phyloP scores from a whole-genome alignment of 2,113 vertebrate species.

The Lagopus leucura region DNA sequence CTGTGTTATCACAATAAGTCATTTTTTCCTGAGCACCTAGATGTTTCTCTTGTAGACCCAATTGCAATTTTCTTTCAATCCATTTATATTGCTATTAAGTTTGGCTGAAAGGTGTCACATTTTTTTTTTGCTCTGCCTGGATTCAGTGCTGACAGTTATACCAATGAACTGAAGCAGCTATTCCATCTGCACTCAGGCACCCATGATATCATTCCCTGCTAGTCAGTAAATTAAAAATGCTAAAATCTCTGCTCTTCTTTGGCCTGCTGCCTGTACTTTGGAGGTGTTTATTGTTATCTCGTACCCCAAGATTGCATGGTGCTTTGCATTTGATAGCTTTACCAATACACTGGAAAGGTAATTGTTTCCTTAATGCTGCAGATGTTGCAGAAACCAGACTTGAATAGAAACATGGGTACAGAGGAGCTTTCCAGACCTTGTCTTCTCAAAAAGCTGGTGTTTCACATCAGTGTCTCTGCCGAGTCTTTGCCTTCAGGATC shows the following conservation, averaged over 20 bases:
- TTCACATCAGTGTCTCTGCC: not conserved
- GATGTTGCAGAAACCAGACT: not conserved
- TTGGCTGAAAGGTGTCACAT: constrained; percentile 46
- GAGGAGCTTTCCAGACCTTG: not conserved
- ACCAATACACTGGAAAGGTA: not conserved
- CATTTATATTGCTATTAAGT: constrained; percentile 51
- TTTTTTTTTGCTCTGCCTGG: constrained; percentile 32
- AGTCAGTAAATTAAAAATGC: constrained; percentile 20
- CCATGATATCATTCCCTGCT: not conserved
- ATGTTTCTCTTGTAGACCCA: constrained; percentile 8
- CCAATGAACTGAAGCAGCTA: not conserved
- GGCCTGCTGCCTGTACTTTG: not conserved
- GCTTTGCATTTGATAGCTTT: not conserved
- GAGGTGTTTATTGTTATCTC: not conserved
- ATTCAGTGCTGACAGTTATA: constrained; percentile 21
- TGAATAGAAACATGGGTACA: not conserved
- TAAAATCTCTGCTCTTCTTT: constrained; percentile 15
- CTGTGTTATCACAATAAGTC: constrained; percentile 31
- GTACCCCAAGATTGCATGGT: not conserved
- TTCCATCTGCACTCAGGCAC: not conserved
- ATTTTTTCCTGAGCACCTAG: constrained; percentile 21
- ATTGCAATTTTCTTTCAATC: constrained; percentile 21
- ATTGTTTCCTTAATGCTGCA: not conserved
- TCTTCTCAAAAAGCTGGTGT: not conserved
- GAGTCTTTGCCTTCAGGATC: not conserved